Evolutionary conservation across 2,888 invertebrate species (phyloP).

Genomic region (Cephus pulcher): DNA sequence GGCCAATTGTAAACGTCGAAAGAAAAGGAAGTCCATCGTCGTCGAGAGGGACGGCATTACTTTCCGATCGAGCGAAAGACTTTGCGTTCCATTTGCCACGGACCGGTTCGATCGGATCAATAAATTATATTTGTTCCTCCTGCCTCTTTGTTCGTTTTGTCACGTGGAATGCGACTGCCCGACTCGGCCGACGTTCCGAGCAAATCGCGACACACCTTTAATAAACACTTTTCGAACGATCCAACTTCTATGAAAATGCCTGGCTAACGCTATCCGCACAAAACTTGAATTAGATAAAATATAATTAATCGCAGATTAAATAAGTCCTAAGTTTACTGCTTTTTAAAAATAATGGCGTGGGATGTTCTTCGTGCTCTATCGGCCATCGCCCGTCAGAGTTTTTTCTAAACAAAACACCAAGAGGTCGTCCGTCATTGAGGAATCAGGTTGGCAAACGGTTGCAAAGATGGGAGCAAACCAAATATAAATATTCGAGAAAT

Average conservation of each 20-base stretch:
- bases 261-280: too few species aligned
- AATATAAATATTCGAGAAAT: slow-evolving; percentile 15
- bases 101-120: slow-evolving; percentile 35
- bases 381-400: too few species aligned
- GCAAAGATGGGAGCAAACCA: slow-evolving; percentile 18
- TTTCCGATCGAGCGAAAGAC: slow-evolving; percentile 19
- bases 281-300: too few species aligned
- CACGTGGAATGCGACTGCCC: slow-evolving; percentile 1
- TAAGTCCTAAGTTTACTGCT: too few species aligned
- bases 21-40: neutral
- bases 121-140: slow-evolving; percentile 22
- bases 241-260: too few species aligned
- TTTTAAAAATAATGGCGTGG: too few species aligned
- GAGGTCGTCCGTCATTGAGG: too few species aligned
- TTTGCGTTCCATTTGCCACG: slow-evolving; percentile 21
- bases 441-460: slow-evolving; percentile 8
- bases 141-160: neutral
- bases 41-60: slow-evolving; percentile 1
- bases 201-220: slow-evolving; percentile 1
- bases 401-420: too few species aligned
- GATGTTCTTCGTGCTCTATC: too few species aligned
- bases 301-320: too few species aligned
- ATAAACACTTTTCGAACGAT: slow-evolving; percentile 2
- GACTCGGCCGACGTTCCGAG: neutral
- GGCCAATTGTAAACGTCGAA: too few species aligned